Evolutionary conservation across 2,888 invertebrate species (phyloP).

Genomic region (Metalampra italica): DNA sequence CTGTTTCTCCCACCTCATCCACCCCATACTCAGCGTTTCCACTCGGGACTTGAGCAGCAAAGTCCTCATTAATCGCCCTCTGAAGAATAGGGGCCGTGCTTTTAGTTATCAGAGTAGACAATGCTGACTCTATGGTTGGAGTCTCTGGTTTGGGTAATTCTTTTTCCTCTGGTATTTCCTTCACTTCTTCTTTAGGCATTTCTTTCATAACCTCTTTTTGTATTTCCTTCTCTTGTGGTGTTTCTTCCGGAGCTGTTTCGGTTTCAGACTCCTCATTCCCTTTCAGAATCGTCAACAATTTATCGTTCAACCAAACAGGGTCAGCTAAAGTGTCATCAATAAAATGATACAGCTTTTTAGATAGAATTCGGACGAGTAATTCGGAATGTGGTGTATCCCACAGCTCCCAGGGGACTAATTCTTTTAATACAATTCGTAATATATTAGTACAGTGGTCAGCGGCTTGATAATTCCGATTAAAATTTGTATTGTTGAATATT

Average conservation of each 20-base stretch:
- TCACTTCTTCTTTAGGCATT: background rate
- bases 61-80: slow-evolving; percentile 24
- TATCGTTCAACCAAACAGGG: slow-evolving; percentile 72
- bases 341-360: slow-evolving; percentile 76
- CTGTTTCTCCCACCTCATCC: slow-evolving; percentile 31
- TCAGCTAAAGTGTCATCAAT: slow-evolving; percentile 67
- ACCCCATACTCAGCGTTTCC: slow-evolving; percentile 23
- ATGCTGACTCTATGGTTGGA: slow-evolving; percentile 31
- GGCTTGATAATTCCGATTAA: slow-evolving; percentile 47
- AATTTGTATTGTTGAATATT: slow-evolving; percentile 41
- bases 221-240: slow-evolving; percentile 3
- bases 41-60: slow-evolving; percentile 3
- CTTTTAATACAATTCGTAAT: slow-evolving; percentile 78
- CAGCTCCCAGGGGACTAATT: slow-evolving; percentile 82
- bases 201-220: slow-evolving; percentile 13
- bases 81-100: slow-evolving; percentile 35
- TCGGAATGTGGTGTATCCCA: slow-evolving; percentile 83
- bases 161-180: background rate
- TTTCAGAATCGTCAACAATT: slow-evolving; percentile 44
- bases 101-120: slow-evolving; percentile 29
- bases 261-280: slow-evolving; percentile 21
- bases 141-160: slow-evolving; percentile 3
- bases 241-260: slow-evolving; percentile 13
- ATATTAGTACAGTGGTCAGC: slow-evolving; percentile 80
- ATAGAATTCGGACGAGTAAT: slow-evolving; percentile 78